Evolutionary conservation across 2,797 vertebrate genomes (phyloP).

Genomic region (Pseudochirops corinnae): DNA sequence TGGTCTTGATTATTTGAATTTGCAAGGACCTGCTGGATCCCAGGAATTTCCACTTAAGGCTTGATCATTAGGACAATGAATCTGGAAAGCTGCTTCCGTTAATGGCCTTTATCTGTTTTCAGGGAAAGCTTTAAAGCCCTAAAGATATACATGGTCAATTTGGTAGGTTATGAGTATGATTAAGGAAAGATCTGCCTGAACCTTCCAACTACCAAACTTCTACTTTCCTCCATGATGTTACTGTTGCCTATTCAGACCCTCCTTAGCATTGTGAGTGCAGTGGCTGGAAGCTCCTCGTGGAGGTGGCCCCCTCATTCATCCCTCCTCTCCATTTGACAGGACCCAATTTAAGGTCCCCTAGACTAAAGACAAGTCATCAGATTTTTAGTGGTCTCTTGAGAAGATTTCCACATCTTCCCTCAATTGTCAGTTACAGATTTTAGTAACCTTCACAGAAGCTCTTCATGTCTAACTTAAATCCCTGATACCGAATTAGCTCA

Average conservation of each 20-base stretch:
- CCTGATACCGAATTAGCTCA: rapidly evolving
- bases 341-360: slow-evolving; percentile 10
- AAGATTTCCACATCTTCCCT: background rate
- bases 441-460: background rate
- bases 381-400: slow-evolving; percentile 12
- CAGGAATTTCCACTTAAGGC: slow-evolving; percentile 49
- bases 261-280: background rate
- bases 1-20: slow-evolving; percentile 61
- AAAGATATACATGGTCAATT: background rate
- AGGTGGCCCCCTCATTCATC: background rate
- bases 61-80: slow-evolving; percentile 44
- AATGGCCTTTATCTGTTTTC: slow-evolving; percentile 14
- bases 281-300: background rate
- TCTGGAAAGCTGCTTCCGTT: slow-evolving; percentile 30
- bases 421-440: background rate
- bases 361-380: background rate
- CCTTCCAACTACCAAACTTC: slow-evolving; percentile 18
- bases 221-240: slow-evolving; percentile 22
- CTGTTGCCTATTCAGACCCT: slow-evolving; percentile 26
- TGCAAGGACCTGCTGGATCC: slow-evolving; percentile 57
- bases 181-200: background rate
- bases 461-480: background rate
- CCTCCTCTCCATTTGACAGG: background rate
- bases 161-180: background rate
- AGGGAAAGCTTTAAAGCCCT: slow-evolving; percentile 25